A percentile compares a stretch with the other conserved stretches of the same genome.
Evolutionary conservation across 1,140 invertebrate species (phyloP).

Genomic region (Hirudo medicinalis): DNA sequence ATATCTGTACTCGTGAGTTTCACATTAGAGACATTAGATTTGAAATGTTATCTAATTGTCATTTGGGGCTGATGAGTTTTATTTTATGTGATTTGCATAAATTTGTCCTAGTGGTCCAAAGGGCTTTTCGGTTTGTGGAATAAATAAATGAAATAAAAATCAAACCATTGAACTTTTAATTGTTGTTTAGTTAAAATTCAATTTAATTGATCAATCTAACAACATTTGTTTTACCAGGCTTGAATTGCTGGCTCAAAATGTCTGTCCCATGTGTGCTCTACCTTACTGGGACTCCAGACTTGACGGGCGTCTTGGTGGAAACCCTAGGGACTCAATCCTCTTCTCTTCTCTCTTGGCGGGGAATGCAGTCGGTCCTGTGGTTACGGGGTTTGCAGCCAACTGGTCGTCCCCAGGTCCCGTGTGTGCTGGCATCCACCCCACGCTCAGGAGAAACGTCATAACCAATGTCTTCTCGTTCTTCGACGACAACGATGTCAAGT

Average conservation of each 20-base stretch:
- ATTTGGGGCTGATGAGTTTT: neutral
- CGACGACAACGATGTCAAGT: constrained; percentile 10
- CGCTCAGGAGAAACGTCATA: constrained; percentile 13
- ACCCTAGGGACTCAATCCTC: constrained; percentile 35
- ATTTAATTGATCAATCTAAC: neutral
- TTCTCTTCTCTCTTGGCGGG: constrained; percentile 25
- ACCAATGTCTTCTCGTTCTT: constrained; percentile 6
- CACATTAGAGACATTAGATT: too few relatives aligned
- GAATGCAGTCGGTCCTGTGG: neutral
- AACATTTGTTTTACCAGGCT: neutral
- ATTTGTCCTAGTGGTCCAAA: neutral
- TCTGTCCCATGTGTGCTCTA: constrained; percentile 31
- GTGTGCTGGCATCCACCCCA: neutral
- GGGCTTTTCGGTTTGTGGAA: neutral
- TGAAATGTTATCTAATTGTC: too few relatives aligned
- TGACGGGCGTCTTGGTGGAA: constrained; percentile 31
- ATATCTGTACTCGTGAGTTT: neutral
- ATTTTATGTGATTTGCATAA: neutral
- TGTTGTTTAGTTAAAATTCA: neutral
- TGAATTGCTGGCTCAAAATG: constrained; percentile 23
- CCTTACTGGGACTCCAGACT: constrained; percentile 39
- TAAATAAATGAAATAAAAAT: neutral
- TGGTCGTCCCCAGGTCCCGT: neutral
- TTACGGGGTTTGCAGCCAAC: neutral
- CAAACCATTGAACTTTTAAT: neutral